Evolutionary conservation across 1,140 invertebrate species (phyloP), one percentile per base, ranked within the genome.

Genomic region (Cephus cinctus): DNA sequence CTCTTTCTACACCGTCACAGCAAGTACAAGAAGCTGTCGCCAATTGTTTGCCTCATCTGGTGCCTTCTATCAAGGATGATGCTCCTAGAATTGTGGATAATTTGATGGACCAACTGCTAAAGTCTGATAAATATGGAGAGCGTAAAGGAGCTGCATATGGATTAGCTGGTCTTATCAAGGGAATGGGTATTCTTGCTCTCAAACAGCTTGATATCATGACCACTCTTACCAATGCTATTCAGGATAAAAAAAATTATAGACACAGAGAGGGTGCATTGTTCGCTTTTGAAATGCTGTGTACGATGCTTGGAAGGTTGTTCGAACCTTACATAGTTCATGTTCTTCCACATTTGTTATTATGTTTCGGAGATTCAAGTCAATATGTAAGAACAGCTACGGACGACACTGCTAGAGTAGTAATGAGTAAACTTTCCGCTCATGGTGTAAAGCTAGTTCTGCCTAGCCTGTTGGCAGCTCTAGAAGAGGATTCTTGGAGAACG

Each of bases 311-410:
- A 0, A 86, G 95, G 47, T 77, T 98, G 25, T 99, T 99, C 78
- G 98, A 99, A 72, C 97, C 97, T 0, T 99, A 99, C 74, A 94
- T 99, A 51, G 93, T 99, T 22, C 92, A 98, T 69, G 92, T 98
- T 25, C 75, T 99, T 42, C 96, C 96, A 2, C 89, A 98, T 78
- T 79, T 99, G 53, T 77, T 99, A 20, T 81, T 95, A 39, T 98
- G 95, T 71, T 98, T 98, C 77, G 96, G 96, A 5, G 97, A 99
- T 78, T 80, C 84, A 1, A 97, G 90, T 71, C 90, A 94, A 65
- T 92, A 94, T 71, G 91, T 94, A 20, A 80, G 90, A 56, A 82
- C 93, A 60, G 94, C 96, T 8, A 95, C 97, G 2, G 92, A 96
- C 75, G 92, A 95, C 62, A 95, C 92, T 42, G 92, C 96, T 12